These are phyloP conservation scores for Cisticola juncidis DNA, from an alignment of 2,113 vertebrate genomes.

Conservation along the genomic window DNA sequence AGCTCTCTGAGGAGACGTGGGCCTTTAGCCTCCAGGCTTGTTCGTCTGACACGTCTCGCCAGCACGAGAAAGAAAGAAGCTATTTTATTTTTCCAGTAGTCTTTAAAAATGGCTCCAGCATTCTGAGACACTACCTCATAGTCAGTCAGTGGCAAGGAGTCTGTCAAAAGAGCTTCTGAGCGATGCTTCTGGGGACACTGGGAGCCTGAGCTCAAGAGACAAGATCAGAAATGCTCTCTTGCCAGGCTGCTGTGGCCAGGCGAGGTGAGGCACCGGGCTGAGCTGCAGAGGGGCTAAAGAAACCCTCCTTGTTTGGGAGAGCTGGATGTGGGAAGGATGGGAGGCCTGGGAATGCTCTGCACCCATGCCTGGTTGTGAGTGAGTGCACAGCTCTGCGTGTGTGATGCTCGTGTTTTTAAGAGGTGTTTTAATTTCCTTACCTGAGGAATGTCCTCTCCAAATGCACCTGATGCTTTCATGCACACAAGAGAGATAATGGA, in stretches of 20 bases:
- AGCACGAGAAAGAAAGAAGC: conserved; percentile 63
- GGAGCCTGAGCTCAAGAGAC: conserved; percentile 61
- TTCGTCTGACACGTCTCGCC: conserved; percentile 48
- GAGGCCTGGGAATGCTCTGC: not conserved
- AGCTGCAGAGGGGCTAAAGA: conserved; percentile 31
- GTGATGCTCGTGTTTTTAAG: not conserved
- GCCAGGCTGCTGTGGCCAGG: conserved; percentile 50
- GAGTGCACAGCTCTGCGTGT: not conserved
- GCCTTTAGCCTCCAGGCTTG: conserved; percentile 59
- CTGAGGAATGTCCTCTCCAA: accelerated
- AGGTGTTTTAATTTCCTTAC: not conserved
- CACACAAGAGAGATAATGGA: accelerated
- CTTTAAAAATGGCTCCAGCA: conserved; percentile 81
- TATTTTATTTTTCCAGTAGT: conserved; percentile 66
- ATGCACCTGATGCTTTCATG: accelerated
- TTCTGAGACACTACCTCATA: conserved; percentile 84
- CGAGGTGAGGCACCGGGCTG: not conserved
- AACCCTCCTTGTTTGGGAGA: not conserved
- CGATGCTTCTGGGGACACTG: conserved; percentile 61
- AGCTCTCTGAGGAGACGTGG: conserved; percentile 29
- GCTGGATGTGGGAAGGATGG: not conserved
- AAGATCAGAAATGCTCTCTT: not conserved
- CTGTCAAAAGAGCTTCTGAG: conserved; percentile 76
- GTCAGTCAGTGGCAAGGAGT: conserved; percentile 71
- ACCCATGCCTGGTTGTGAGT: not conserved